phyloP scores from a whole-genome alignment of 2,113 vertebrate species.

The sheep (Ovis aries) region DNA sequence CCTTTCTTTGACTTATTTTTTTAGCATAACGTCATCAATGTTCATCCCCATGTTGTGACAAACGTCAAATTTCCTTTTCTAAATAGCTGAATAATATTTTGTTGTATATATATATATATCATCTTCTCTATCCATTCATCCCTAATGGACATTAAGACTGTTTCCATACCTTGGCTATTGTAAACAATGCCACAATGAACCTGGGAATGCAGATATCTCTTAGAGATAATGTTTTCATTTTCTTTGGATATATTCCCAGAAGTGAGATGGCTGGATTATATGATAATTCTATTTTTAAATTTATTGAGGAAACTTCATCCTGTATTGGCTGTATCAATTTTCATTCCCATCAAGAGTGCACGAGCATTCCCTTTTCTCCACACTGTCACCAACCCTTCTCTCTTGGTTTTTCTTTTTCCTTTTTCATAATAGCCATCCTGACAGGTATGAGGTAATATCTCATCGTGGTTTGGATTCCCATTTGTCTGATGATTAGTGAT shows the following conservation, averaged over 20 bases:
- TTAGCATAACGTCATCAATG: background rate
- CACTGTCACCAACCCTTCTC: background rate
- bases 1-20: background rate
- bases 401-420: background rate
- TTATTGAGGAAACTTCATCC: background rate
- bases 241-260: background rate
- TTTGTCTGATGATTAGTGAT: background rate
- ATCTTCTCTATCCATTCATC: background rate
- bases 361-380: background rate
- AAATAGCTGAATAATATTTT: background rate
- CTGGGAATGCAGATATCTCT: background rate
- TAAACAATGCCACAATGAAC: background rate
- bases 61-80: background rate
- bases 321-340: background rate
- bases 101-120: background rate
- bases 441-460: background rate
- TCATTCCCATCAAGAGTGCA: background rate
- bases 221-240: background rate
- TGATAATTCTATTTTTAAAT: background rate
- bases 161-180: background rate
- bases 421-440: background rate
- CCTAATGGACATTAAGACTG: background rate
- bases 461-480: background rate
- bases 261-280: background rate
- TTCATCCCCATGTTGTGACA: background rate